A percentile compares a stretch with the other conserved stretches of the same genome.
phyloP scores from a whole-genome alignment of 2,888 invertebrate species.

The Eurytoma adleriae region DNA sequence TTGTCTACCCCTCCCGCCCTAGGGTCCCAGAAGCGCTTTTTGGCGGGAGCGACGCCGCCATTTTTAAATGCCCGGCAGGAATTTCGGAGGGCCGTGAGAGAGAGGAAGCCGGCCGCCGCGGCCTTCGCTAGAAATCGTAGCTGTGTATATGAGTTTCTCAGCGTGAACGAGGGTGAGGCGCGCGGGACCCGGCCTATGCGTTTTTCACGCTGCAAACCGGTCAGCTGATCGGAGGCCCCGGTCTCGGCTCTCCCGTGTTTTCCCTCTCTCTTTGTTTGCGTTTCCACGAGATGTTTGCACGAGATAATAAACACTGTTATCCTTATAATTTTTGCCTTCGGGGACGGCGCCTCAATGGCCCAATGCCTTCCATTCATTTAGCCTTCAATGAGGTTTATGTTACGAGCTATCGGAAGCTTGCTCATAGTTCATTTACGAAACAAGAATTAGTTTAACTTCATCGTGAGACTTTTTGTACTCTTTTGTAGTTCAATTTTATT shows the following conservation, averaged over 20 bases:
- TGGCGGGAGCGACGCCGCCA: constrained; percentile 47
- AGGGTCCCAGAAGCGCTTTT: constrained; percentile 22
- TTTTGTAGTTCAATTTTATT: no score
- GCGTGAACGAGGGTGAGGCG: constrained; percentile 20
- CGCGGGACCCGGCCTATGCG: neutral
- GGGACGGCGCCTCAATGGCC: no score
- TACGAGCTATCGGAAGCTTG: no score
- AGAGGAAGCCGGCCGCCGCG: neutral
- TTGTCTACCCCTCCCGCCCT: constrained; percentile 30
- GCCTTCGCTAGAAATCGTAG: constrained; percentile 21
- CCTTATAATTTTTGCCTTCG: constrained; percentile 2
- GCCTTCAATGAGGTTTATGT: neutral
- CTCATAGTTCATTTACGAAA: no score
- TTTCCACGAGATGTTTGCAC: constrained; percentile 17
- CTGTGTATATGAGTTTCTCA: constrained; percentile 23
- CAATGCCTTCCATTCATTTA: neutral
- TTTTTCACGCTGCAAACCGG: constrained; percentile 16
- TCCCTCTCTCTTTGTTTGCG: constrained; percentile 28
- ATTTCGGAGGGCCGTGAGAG: constrained; percentile 42
- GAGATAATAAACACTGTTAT: constrained; percentile 32
- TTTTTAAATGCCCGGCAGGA: constrained; percentile 51
- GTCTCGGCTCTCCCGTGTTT: neutral
- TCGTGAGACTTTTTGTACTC: no score
- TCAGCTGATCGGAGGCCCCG: constrained; percentile 33
- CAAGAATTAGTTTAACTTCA: no score